Percentiles rank a stretch among this genome's conserved stretches.
phyloP scores from a whole-genome alignment of 1,140 invertebrate genomes.

The Leptopilina clavipes region DNA sequence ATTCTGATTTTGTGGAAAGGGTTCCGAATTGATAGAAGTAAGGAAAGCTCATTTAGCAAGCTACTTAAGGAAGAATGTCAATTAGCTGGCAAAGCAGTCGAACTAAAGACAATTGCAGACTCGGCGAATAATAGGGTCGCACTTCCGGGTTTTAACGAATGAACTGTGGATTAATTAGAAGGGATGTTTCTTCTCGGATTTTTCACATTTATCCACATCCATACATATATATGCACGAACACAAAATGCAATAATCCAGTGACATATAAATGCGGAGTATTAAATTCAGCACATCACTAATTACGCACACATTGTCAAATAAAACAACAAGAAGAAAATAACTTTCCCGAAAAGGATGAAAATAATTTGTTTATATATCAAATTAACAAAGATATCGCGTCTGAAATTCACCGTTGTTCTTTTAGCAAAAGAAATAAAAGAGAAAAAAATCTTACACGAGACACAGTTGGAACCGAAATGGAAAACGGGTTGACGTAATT shows the following conservation, averaged over 20 bases:
- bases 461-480: constrained; percentile 18
- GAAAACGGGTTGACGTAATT: constrained; percentile 29
- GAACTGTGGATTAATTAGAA: constrained; percentile 54
- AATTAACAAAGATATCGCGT: background rate
- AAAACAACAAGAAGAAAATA: no score
- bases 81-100: constrained; percentile 48
- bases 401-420: constrained; percentile 26
- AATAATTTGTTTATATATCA: constrained; percentile 4
- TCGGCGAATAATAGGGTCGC: constrained; percentile 45
- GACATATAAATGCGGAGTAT: no score
- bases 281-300: constrained; percentile 53
- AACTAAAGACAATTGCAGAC: constrained; percentile 50
- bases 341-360: constrained; percentile 21
- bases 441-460: background rate
- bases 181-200: constrained; percentile 48
- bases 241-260: no score
- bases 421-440: background rate
- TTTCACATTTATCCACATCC: constrained; percentile 50
- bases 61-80: constrained; percentile 50
- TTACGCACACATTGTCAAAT: no score
- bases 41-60: constrained; percentile 37
- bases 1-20: constrained; percentile 19
- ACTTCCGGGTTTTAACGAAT: constrained; percentile 56
- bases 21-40: constrained; percentile 9
- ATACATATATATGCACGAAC: constrained; percentile 2